Percentiles rank a stretch among this genome's conserved stretches.
phyloP scores from a whole-genome alignment of 92 coral and sea anemone species.

The Zoanthus gigantus region DNA sequence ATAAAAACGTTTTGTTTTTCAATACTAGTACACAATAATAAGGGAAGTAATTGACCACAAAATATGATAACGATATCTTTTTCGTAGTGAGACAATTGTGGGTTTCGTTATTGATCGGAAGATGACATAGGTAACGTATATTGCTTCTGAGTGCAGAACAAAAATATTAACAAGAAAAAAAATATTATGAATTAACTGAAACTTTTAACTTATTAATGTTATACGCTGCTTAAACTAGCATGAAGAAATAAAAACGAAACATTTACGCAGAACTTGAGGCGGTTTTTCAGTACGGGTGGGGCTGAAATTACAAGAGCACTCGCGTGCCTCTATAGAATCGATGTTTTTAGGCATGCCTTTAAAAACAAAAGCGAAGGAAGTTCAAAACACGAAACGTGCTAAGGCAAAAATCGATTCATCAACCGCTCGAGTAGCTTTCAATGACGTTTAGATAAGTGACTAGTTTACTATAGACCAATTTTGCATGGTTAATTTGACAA shows the following conservation, averaged over 20 bases:
- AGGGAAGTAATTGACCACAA: slow-evolving; percentile 45
- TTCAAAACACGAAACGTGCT: slow-evolving; percentile 42
- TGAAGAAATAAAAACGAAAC: slow-evolving; percentile 5
- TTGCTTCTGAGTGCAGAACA: background rate
- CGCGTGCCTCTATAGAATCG: slow-evolving; percentile 34
- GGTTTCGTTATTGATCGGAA: slow-evolving; percentile 12
- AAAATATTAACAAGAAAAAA: slow-evolving; percentile 19
- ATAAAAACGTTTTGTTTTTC: slow-evolving; percentile 41
- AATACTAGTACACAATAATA: slow-evolving; percentile 20
- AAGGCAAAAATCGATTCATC: slow-evolving; percentile 4
- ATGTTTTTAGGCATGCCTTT: slow-evolving; percentile 16
- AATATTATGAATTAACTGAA: slow-evolving; percentile 18
- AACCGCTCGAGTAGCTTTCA: slow-evolving; percentile 33
- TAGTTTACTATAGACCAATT: slow-evolving; percentile 22
- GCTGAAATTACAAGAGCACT: background rate
- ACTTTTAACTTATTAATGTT: slow-evolving; percentile 23
- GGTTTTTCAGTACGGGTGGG: slow-evolving; percentile 22
- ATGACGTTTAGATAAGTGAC: slow-evolving; percentile 36
- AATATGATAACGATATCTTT: slow-evolving; percentile 15
- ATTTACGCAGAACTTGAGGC: slow-evolving; percentile 13
- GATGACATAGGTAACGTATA: background rate
- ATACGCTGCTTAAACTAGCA: background rate
- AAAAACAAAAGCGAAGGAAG: slow-evolving; percentile 42
- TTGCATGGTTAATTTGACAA: slow-evolving; percentile 32
- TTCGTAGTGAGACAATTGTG: background rate